These are phyloP conservation scores for Shargacucullia verbasci DNA, from an alignment of 2,888 invertebrate genomes.

Conservation along the genomic window DNA sequence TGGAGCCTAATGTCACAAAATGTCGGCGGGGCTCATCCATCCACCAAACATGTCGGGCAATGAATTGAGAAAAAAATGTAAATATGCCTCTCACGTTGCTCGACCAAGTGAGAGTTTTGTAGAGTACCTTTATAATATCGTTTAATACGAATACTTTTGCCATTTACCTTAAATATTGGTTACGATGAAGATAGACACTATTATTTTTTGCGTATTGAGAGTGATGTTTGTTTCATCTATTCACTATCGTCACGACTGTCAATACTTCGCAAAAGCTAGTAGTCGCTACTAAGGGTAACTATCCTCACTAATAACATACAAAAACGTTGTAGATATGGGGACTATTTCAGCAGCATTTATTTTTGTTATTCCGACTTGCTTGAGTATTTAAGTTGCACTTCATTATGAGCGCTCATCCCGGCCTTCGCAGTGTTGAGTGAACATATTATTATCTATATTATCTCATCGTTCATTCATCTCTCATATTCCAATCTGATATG, in stretches of 20 bases:
- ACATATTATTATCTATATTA: slow-evolving; percentile 44
- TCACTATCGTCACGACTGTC: too few species aligned
- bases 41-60: slow-evolving; percentile 71
- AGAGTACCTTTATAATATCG: slow-evolving; percentile 55
- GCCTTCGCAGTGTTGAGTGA: slow-evolving; percentile 21
- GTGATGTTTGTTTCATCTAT: slow-evolving; percentile 27
- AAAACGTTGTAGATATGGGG: slow-evolving; percentile 10
- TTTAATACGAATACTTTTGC: slow-evolving; percentile 49
- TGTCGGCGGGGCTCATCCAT: slow-evolving; percentile 76
- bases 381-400: slow-evolving; percentile 44
- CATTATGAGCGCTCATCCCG: slow-evolving; percentile 45
- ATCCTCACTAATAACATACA: slow-evolving; percentile 32
- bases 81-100: slow-evolving; percentile 72
- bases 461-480: too few species aligned
- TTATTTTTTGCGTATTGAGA: slow-evolving; percentile 31
- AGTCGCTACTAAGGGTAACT: slow-evolving; percentile 31
- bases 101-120: slow-evolving; percentile 71
- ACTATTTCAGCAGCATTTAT: slow-evolving; percentile 31
- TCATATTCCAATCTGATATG: too few species aligned
- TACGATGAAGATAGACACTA: slow-evolving; percentile 44
- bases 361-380: slow-evolving; percentile 21
- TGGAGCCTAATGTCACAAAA: slow-evolving; percentile 87
- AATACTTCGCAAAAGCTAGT: too few species aligned
- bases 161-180: slow-evolving; percentile 50
- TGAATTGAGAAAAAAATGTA: slow-evolving; percentile 80